phyloP scores from a whole-genome alignment of 2,113 vertebrate species.

The Pachyramphus minor region DNA sequence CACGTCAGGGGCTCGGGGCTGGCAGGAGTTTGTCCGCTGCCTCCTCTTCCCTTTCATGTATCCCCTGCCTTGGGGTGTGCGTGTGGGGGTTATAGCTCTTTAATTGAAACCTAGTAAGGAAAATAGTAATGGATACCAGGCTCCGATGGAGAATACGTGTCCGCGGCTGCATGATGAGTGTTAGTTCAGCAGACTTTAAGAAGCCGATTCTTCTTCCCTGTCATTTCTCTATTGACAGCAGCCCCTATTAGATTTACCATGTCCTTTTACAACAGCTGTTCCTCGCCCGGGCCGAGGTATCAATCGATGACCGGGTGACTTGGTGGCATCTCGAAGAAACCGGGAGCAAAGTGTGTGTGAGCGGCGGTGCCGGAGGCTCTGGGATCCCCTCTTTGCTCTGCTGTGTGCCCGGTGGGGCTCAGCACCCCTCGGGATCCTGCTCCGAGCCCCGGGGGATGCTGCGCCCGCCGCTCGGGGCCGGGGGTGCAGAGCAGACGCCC shows the following conservation, averaged over 20 bases:
- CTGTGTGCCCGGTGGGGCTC: background rate
- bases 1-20: background rate
- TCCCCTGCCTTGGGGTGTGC: conserved; percentile 1
- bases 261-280: conserved; percentile 51
- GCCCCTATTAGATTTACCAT: conserved; percentile 57
- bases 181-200: conserved; percentile 77
- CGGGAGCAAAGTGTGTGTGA: background rate
- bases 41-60: background rate
- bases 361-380: background rate
- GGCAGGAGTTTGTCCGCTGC: background rate
- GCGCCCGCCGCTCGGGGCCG: background rate
- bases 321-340: conserved; percentile 42
- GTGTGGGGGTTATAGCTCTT: conserved; percentile 17
- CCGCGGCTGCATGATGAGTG: conserved; percentile 50
- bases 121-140: conserved; percentile 73
- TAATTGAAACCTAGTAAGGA: conserved; percentile 72
- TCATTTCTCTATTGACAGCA: conserved; percentile 69
- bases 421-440: background rate
- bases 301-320: conserved; percentile 52
- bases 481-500: background rate
- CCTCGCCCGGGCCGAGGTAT: background rate
- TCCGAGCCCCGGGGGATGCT: background rate
- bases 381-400: background rate
- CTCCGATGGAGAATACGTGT: conserved; percentile 73
- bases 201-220: conserved; percentile 67